Conservation (phyloP, 2,797 vertebrate species). For the Urosaurus nigricauda region DNA sequence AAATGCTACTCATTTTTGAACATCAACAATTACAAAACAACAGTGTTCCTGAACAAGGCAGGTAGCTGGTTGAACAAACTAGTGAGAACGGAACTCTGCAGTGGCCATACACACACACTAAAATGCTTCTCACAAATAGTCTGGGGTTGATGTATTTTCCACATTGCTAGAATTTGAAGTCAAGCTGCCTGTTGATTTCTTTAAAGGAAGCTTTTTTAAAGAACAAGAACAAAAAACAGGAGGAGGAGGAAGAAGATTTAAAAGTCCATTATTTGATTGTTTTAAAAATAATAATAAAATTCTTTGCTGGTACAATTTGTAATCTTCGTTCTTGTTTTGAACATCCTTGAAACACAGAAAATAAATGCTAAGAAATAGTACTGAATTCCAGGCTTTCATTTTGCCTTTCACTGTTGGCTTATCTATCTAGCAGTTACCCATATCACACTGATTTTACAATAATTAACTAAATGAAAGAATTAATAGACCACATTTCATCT, state of each 20-base stretch:
- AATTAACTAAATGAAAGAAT: not conserved
- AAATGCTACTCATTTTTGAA: not conserved
- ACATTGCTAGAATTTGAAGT: not conserved
- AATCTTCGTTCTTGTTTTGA: constrained; percentile 15
- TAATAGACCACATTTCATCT: not conserved
- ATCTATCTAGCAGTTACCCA: not conserved
- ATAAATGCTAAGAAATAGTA: not conserved
- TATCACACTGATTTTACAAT: not conserved
- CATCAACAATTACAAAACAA: not conserved
- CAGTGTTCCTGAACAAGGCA: not conserved
- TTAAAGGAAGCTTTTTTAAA: too few relatives aligned
- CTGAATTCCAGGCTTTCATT: constrained; percentile 10
- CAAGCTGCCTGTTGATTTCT: not conserved
- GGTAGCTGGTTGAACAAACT: too few relatives aligned
- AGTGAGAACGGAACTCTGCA: too few relatives aligned
- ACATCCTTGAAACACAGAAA: constrained; percentile 19
- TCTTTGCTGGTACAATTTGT: not conserved
- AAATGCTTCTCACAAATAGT: not conserved
- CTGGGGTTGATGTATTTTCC: not conserved
- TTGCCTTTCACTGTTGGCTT: not conserved
- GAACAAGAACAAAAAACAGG: too few relatives aligned
- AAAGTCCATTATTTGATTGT: not conserved
- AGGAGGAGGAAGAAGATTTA: not conserved
- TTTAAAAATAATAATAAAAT: not conserved
- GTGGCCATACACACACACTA: not conserved